Evolutionary conservation across 2,113 vertebrate species (phyloP), one percentile per base, ranked within the genome.

Genomic region (Phalacrocorax aristotelis): DNA sequence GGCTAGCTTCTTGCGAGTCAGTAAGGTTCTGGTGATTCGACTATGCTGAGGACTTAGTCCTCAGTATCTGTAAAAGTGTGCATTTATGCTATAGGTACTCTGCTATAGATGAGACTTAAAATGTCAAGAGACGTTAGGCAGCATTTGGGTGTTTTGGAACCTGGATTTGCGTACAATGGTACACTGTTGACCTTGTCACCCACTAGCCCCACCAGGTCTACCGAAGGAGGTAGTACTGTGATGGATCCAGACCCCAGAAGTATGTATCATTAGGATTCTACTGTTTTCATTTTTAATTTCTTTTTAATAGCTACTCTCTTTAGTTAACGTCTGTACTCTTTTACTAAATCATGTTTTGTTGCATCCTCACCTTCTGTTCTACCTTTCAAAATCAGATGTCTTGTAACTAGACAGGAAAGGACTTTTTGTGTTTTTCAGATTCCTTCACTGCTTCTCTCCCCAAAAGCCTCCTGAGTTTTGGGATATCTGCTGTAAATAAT

Each of bases 381-480:
- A 13, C 55, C 72, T 92, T 94, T 87, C 36, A 46, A 93, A 95
- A 69, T 71, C 48, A 89, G 7, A 21, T 61, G 26, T 13, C 80
- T 86, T 72, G 32, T 82, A 62, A 88, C 38, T 30, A 0, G 1
- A 52, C 71, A 64, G 19, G 32, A 93, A 80, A 74, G 30, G 15
- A 3, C 0, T 4, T 64, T 85, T 89, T 70, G 27, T 26, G 4
- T 25, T 83, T 87, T 94, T 84, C 68, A 68, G 78, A 62, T 93
- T 88, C 74, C 8, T 86, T 96, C 71, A 80, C 42, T 55, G 18
- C 65, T 44, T 95, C 61, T 96, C 51, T 66, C 15, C 48, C 93
- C 48, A 61, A 30, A 89, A 89, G 27, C 69, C 60, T 87, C 82
- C 34, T 83, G 30, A 91, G 74, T 76, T 95, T 98, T 89, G 68